A percentile compares a stretch with the other conserved stretches of the same genome.
phyloP scores from a whole-genome alignment of 1,140 invertebrate species.

The Epicauta chinensis region DNA sequence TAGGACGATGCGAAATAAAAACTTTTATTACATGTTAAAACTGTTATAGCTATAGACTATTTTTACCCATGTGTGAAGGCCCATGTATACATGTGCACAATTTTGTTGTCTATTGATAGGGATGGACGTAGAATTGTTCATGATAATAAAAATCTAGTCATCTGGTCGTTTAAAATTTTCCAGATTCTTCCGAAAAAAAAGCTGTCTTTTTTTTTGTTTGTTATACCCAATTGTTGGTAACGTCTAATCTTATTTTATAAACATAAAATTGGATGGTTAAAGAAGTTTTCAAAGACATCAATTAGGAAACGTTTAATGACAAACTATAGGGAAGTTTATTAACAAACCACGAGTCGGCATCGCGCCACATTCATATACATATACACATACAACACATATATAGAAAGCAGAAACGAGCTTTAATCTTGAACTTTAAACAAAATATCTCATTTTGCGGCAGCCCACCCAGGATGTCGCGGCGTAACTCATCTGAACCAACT shows the following conservation, averaged over 20 bases:
- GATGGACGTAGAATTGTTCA: neutral
- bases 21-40: conserved; percentile 16
- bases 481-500: conserved; percentile 23
- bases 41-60: conserved; percentile 14
- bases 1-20: conserved; percentile 12
- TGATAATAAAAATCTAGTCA: no score
- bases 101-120: conserved; percentile 4
- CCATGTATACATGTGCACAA: conserved; percentile 2
- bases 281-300: conserved; percentile 12
- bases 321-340: conserved; percentile 8
- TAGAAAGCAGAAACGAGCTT: conserved; percentile 13
- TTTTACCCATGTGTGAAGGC: conserved; percentile 16
- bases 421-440: conserved; percentile 30
- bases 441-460: conserved; percentile 29
- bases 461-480: conserved; percentile 29
- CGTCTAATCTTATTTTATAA: no score
- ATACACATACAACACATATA: no score
- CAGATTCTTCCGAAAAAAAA: no score
- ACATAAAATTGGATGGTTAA: neutral
- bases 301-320: conserved; percentile 11
- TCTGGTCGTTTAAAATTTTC: no score
- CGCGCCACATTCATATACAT: conserved; percentile 13
- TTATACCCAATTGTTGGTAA: no score
- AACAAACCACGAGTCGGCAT: conserved; percentile 20
- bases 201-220: no score